Percentiles rank a stretch among this genome's conserved stretches.
Conservation (phyloP, 1,140 invertebrate genomes). For the Eriosoma lanigerum region DNA sequence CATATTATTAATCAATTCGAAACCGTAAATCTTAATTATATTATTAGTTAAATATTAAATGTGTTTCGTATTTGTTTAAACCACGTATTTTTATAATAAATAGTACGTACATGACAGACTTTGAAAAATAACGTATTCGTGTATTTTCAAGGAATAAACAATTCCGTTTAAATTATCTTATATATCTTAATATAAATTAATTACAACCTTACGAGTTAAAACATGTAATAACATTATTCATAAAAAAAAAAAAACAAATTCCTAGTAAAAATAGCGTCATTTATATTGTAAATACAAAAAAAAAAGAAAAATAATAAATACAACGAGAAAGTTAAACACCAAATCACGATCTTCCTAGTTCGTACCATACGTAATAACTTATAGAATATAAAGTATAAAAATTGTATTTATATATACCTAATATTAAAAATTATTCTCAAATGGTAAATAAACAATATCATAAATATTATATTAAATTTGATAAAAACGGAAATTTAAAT, state of each 20-base stretch:
- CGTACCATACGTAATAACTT: neutral
- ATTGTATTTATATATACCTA: too few species aligned
- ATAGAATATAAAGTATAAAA: too few species aligned
- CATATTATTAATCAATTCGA: neutral
- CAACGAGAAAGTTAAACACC: conserved; percentile 22
- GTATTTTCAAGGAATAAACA: neutral
- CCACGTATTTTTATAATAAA: conserved; percentile 12
- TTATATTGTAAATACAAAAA: neutral
- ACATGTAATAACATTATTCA: neutral
- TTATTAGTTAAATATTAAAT: neutral
- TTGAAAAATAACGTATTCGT: neutral
- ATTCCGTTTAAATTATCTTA: neutral
- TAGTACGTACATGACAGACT: neutral
- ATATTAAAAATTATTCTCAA: too few species aligned
- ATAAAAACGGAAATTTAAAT: too few species aligned
- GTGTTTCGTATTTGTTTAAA: neutral
- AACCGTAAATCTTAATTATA: neutral
- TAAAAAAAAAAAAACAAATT: neutral
- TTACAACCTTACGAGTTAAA: neutral
- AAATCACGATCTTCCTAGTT: conserved; percentile 11
- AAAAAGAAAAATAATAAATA: neutral
- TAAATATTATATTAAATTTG: too few species aligned
- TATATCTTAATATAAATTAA: neutral
- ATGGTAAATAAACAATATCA: too few species aligned
- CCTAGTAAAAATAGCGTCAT: neutral